Percentiles rank a stretch among this genome's conserved stretches.
Conservation (phyloP, 2,888 invertebrate species). For the Zaprionus bogoriensis region DNA sequence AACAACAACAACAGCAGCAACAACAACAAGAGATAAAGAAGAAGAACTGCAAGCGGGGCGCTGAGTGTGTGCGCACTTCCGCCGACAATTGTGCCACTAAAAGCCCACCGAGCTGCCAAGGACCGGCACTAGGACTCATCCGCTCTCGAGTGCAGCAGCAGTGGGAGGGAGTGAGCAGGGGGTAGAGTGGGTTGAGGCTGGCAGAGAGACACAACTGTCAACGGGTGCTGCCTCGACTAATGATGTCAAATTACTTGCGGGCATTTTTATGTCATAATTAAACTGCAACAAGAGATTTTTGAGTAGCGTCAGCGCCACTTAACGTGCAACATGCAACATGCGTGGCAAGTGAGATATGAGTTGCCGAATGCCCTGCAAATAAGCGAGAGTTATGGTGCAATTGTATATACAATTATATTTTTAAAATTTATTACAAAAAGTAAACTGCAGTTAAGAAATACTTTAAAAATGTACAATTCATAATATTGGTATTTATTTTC, state of each 20-base stretch:
- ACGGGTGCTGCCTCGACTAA: conserved; percentile 81
- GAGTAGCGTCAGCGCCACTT: conserved; percentile 67
- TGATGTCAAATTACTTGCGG: conserved; percentile 83
- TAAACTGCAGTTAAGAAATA: too few relatives aligned
- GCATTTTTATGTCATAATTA: conserved; percentile 82
- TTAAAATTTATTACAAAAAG: too few relatives aligned
- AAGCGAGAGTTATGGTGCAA: too few relatives aligned
- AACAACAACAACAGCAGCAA: conserved; percentile 8
- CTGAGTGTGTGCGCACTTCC: conserved; percentile 66
- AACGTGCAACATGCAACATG: conserved; percentile 27
- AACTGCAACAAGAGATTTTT: conserved; percentile 74
- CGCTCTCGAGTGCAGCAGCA: not conserved
- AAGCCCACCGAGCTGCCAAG: conserved; percentile 21
- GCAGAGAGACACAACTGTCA: conserved; percentile 6
- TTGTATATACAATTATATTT: too few relatives aligned
- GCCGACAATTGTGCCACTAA: conserved; percentile 66
- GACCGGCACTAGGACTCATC: conserved; percentile 11
- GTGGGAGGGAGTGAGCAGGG: not conserved
- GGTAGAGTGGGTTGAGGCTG: not conserved
- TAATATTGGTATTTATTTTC: too few relatives aligned
- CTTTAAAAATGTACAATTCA: too few relatives aligned
- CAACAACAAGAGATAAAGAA: conserved; percentile 7
- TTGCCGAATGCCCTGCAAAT: conserved; percentile 34
- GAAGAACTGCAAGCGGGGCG: conserved; percentile 16
- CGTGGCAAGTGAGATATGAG: conserved; percentile 28